Base-by-base conservation (phyloP, 1,140 invertebrate genomes). In the Drosophila erecta region DNA sequence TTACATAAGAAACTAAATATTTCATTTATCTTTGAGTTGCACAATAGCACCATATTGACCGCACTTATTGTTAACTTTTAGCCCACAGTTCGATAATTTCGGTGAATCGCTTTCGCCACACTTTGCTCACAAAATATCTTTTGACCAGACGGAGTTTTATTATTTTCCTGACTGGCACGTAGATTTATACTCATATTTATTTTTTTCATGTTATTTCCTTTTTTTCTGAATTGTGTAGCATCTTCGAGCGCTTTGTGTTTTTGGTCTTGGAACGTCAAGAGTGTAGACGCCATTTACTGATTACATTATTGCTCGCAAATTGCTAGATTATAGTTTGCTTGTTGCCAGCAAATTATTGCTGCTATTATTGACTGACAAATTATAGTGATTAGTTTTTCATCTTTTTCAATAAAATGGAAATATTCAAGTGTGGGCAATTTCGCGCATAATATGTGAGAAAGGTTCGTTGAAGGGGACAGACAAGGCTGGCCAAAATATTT, bases 221-320 rank as follows among this genome's bases (percentile, higher is more conserved):
- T 57, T 67, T 58, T 61, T 77, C 22, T 51, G 66, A 59, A 38
- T 67, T 59, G 17, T 69, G 60, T 61, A 72, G 62, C 84, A 84
- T 87, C 79, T 87, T 69, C 51, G 46, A 61, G 35, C 62, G 76
- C 76, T 87, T 73, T 62, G 46, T 62, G 77, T 57, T 62, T 62
- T 80, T 30, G 58, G 65, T 53, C 76, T 65, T 50, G 17, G 54
- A 14, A 37, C 37, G 38, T 55, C 40, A 40, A 81, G 57, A 85
- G 73, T 85, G 81, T 83, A 87, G 83, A 83, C 76, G 84, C 71
- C 87, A 87, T 86, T 83, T 86, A 72, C 83, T 87, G 83, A 87
- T 87, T 87, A 89, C 76, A 89, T 84, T 89, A 89, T 89, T 77
- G 76, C 84, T 60, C 69, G 85, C 73, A 89, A 89, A 89, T 89